Evolutionary conservation across 2,797 vertebrate species (phyloP).

Genomic region (Protosalanx chinensis): DNA sequence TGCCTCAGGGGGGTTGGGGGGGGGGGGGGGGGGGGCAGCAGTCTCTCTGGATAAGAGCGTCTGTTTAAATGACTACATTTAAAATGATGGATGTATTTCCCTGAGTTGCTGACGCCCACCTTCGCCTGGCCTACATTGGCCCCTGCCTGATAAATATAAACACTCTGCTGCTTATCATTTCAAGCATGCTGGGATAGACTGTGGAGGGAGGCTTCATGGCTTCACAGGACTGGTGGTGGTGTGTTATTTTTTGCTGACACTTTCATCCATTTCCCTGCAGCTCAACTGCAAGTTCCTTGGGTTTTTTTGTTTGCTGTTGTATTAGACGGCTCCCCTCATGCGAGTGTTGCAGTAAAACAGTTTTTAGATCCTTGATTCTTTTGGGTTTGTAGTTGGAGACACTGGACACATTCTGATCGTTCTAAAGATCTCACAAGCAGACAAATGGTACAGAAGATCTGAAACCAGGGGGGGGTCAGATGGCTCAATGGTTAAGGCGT

Average conservation of each 20-base stretch:
- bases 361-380: not conserved
- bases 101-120: not conserved
- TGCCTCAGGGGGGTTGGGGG: too few species aligned
- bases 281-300: not conserved
- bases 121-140: not conserved
- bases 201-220: not conserved
- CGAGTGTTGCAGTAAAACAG: not conserved
- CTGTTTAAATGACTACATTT: too few species aligned
- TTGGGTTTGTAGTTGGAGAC: too few species aligned
- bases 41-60: too few species aligned
- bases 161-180: conserved; percentile 1
- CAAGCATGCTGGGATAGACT: not conserved
- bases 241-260: not conserved
- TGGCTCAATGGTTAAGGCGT: too few species aligned
- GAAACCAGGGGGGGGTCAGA: too few species aligned
- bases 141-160: not conserved
- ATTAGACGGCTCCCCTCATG: too few species aligned
- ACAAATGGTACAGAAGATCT: too few species aligned
- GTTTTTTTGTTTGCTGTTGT: too few species aligned
- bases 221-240: not conserved
- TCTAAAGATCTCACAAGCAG: too few species aligned
- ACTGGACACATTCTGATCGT: not conserved
- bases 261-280: not conserved
- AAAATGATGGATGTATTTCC: not conserved
- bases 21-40: too few species aligned